These are phyloP conservation scores for Creontiades dilutus DNA, from an alignment of 2,888 invertebrate species.

Conservation along the genomic window DNA sequence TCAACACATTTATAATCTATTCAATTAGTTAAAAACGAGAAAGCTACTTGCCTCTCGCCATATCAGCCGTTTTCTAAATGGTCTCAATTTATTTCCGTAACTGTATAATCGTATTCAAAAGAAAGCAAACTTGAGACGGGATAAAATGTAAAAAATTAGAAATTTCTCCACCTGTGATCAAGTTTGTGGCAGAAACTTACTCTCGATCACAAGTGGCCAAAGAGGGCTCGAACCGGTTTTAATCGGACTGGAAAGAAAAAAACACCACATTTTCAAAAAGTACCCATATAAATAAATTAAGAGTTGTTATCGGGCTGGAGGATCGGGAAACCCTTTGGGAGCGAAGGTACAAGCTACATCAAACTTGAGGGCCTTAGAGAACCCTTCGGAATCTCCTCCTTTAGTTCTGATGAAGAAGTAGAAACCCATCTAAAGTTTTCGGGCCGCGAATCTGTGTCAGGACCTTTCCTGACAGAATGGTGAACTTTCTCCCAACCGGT, in stretches of 20 bases:
- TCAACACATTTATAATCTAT: too few species aligned
- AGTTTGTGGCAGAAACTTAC: too few species aligned
- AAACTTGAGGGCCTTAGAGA: conserved; percentile 9
- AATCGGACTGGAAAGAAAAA: not conserved
- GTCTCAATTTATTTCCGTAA: too few species aligned
- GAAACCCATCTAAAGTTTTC: conserved; percentile 47
- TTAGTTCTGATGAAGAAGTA: conserved; percentile 43
- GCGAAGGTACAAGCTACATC: conserved; percentile 6
- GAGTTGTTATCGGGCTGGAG: not conserved
- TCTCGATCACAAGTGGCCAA: not conserved
- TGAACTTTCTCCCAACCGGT: conserved; percentile 62
- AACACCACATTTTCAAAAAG: not conserved
- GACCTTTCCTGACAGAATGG: conserved; percentile 62
- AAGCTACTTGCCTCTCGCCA: too few species aligned
- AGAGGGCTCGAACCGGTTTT: not conserved
- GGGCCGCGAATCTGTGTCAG: conserved; percentile 56
- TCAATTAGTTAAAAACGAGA: too few species aligned
- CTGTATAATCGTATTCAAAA: too few species aligned
- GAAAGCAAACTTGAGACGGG: too few species aligned
- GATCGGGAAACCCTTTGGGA: not conserved
- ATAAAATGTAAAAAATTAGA: too few species aligned
- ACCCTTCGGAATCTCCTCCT: conserved; percentile 4
- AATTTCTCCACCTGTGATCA: too few species aligned
- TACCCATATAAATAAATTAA: conserved; percentile 18
- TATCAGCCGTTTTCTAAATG: too few species aligned